Base-by-base conservation (phyloP, 2,888 invertebrate genomes). In the Parnassius apollo region DNA sequence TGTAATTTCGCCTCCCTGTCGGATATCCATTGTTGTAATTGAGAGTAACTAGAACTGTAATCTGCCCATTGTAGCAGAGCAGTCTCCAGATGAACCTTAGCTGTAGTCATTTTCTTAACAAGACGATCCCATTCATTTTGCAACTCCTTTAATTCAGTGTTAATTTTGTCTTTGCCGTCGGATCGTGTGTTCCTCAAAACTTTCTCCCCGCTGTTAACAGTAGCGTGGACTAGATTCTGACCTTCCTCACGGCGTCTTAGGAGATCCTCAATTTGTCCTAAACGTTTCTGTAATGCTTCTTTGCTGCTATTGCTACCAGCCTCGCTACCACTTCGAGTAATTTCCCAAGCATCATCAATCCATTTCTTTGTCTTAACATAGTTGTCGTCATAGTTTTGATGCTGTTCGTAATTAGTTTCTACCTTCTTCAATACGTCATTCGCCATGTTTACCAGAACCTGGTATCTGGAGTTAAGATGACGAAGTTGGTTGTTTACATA, bases 1-100 rank as follows among this genome's bases (percentile, higher is more conserved):
- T 97, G 97, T 56, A 98, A 83, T 86, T 98, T 97, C 7, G 97
- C 96, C 92, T 98, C 98, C 73, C 98, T 94, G 76, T 98, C 98
- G 45, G 95, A 95, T 66, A 99, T 96, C 98, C 98, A 98, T 93
- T 98, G 96, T 76, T 98, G 96, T 35, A 98, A 88, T 81, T 98
- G 98, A 18, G 96, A 95, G 81, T 97, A 98, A 64, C 97, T 98
- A 61, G 98, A 98, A 80, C 97, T 98, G 82, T 98, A 98, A 80
- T 98, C 98, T 9, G 98, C 97, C 98, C 98, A 98, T 93, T 98
- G 98, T 50, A 98, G 91, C 12, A 98, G 90, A 71, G 96, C 96
- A 0, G 97, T 97, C 85, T 98, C 98, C 48, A 98, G 86, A 74
- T 97, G 96, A 12, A 97, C 97, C 85, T 98, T 98, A 1, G 97